Evolutionary conservation across 2,888 invertebrate genomes (phyloP).

Genomic region (Drepana falcataria): DNA sequence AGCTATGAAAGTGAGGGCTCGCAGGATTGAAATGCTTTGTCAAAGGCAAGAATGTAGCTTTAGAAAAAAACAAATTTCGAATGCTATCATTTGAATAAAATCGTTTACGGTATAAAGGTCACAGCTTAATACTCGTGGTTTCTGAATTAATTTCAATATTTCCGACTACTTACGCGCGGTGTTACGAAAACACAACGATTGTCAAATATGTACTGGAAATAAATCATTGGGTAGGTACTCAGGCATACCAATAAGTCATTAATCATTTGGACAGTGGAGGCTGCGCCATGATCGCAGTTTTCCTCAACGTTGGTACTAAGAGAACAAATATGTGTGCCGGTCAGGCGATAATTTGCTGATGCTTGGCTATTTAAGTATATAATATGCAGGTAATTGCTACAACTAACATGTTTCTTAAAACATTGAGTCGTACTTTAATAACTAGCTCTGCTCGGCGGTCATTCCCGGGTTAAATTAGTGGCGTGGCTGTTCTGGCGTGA

Average conservation of each 20-base stretch:
- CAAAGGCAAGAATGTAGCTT: background rate
- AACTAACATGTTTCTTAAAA: conserved; percentile 27
- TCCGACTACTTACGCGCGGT: no score
- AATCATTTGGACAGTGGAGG: background rate
- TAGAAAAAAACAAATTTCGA: background rate
- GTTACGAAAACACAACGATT: background rate
- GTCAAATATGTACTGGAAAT: background rate
- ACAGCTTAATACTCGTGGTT: background rate
- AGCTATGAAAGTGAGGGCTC: background rate
- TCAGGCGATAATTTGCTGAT: background rate
- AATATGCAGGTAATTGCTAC: conserved; percentile 24
- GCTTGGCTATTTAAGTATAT: conserved; percentile 28
- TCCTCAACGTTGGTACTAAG: background rate
- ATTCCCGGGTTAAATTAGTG: no score
- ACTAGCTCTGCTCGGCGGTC: background rate
- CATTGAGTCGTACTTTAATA: background rate
- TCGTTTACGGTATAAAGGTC: background rate
- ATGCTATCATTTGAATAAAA: background rate
- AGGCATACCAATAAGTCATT: background rate
- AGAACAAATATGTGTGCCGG: background rate
- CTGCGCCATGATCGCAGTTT: background rate
- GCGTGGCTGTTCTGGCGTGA: no score
- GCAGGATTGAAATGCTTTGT: background rate
- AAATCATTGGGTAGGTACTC: no score
- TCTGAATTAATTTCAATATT: no score